Evolutionary conservation across 2,797 vertebrate species (phyloP).

Genomic region (Aeoliscus strigatus): DNA sequence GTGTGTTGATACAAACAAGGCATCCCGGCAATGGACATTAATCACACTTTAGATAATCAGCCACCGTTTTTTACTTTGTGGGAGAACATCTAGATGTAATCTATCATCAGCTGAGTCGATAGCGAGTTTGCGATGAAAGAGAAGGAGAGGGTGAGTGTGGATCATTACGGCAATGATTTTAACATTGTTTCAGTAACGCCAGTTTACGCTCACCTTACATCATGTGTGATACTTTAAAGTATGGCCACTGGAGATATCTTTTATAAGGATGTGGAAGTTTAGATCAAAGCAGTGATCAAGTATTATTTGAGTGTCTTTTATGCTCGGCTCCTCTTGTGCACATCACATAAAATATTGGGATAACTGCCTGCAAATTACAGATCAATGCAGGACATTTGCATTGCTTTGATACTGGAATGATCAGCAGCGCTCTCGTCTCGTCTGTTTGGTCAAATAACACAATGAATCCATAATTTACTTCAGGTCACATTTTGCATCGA

Average conservation of each 20-base stretch:
- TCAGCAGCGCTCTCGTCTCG: background rate
- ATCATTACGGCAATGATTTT: conserved; percentile 16
- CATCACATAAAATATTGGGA: conserved; percentile 14
- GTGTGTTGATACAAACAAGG: conserved; percentile 56
- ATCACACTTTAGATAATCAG: conserved; percentile 67
- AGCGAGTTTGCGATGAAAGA: conserved; percentile 7
- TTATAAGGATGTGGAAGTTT: background rate
- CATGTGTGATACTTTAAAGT: conserved; percentile 18
- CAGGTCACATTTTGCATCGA: conserved; percentile 1
- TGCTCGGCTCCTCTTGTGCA: conserved; percentile 1
- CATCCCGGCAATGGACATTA: conserved; percentile 54
- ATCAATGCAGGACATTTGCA: conserved; percentile 37
- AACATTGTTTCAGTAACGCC: conserved; percentile 6
- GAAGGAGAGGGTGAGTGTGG: conserved; percentile 7
- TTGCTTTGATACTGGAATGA: conserved; percentile 43
- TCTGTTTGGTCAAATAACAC: background rate
- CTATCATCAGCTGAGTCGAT: conserved; percentile 14
- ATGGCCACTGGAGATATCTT: conserved; percentile 11
- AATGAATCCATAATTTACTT: background rate
- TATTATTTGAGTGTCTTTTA: conserved; percentile 26
- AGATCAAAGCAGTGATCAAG: conserved; percentile 40
- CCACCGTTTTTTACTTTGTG: conserved; percentile 23
- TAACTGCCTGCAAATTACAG: conserved; percentile 27
- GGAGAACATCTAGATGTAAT: conserved; percentile 16
- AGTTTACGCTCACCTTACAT: conserved; percentile 16